phyloP scores from a whole-genome alignment of 2,113 vertebrate genomes.

The Chaenogobius annularis region DNA sequence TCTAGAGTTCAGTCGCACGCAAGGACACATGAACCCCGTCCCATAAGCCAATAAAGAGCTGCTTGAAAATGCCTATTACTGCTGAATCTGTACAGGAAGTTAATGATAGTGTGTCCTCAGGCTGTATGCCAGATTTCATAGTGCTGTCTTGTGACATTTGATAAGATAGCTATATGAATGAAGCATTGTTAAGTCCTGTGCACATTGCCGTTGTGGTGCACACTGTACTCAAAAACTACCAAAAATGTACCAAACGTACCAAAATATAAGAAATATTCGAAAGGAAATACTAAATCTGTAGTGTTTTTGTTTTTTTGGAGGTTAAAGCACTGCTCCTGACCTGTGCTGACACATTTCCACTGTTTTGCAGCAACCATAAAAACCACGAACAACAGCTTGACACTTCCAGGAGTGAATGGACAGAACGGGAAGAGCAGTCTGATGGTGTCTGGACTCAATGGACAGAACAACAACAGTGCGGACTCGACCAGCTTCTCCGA shows the following conservation, averaged over 20 bases:
- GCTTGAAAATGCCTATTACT: neutral
- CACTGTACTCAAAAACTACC: neutral
- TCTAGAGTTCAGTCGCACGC: conserved; percentile 7
- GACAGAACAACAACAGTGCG: neutral
- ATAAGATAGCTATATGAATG: conserved; percentile 7
- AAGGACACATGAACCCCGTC: conserved; percentile 7
- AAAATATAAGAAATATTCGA: neutral
- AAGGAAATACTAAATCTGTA: neutral
- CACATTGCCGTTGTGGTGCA: neutral
- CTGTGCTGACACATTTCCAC: neutral
- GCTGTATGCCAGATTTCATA: conserved; percentile 1
- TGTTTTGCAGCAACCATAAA: conserved; percentile 63
- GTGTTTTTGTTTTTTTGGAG: neutral
- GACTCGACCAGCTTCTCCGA: conserved; percentile 66
- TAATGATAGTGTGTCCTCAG: neutral
- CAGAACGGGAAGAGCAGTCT: neutral
- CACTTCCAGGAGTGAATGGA: conserved; percentile 20
- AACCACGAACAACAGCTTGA: conserved; percentile 26
- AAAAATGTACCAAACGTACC: neutral
- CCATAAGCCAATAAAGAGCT: neutral
- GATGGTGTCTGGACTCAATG: conserved; percentile 17
- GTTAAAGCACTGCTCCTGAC: neutral
- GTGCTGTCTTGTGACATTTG: neutral
- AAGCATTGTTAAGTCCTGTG: neutral
- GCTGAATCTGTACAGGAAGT: conserved; percentile 10